Percentiles rank a stretch among this genome's conserved stretches.
phyloP scores from a whole-genome alignment of 2,113 vertebrate genomes.

The Microcebus lehilahytsara region DNA sequence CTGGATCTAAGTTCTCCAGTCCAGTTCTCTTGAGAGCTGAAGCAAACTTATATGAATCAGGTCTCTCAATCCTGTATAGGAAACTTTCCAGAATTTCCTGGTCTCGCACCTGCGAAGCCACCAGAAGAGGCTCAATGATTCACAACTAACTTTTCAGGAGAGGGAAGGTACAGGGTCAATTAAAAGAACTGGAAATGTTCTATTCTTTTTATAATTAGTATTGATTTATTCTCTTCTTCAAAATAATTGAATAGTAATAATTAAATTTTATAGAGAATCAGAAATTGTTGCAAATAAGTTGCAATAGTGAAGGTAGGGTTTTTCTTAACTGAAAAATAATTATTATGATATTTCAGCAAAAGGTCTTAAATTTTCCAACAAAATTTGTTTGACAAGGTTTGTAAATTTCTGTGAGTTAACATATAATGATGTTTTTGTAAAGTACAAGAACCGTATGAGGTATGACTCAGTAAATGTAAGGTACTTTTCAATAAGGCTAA shows the following conservation, averaged over 20 bases:
- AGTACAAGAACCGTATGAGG: neutral
- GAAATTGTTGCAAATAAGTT: neutral
- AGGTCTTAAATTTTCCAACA: neutral
- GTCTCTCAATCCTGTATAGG: neutral
- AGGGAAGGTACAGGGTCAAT: constrained; percentile 18
- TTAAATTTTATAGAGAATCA: neutral
- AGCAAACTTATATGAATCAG: neutral
- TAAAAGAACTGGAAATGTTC: neutral
- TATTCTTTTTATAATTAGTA: neutral
- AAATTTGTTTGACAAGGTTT: neutral
- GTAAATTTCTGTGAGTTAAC: neutral
- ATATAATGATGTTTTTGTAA: neutral
- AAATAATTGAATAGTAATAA: neutral
- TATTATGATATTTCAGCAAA: neutral
- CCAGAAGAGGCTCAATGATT: neutral
- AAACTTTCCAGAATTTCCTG: neutral
- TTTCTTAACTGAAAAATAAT: neutral
- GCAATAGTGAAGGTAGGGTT: neutral
- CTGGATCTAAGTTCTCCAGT: neutral
- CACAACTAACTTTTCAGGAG: neutral
- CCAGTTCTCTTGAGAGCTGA: constrained; percentile 9
- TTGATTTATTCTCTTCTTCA: neutral
- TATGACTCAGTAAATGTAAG: neutral
- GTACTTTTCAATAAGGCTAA: neutral
- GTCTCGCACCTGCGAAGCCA: neutral